A percentile compares a stretch with the other conserved stretches of the same genome.
phyloP scores from a whole-genome alignment of 64 coral and sea anemone species.

The Cladopsammia gracilis region DNA sequence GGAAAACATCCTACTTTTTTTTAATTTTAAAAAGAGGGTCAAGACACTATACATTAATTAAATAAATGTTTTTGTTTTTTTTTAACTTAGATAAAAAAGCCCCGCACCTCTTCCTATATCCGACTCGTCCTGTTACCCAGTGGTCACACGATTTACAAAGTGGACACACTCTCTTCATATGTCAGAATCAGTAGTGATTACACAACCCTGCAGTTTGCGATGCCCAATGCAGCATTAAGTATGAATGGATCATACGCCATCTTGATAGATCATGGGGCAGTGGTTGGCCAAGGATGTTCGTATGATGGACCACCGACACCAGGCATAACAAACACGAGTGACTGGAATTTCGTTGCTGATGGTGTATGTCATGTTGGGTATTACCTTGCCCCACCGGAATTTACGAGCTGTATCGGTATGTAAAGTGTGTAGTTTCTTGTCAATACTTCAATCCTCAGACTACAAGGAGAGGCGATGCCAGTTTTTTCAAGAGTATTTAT shows the following conservation, averaged over 20 bases:
- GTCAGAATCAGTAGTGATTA: not conserved
- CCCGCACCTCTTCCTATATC: not conserved
- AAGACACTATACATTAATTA: too few relatives aligned
- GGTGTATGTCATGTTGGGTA: not conserved
- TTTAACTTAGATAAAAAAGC: conserved; percentile 32
- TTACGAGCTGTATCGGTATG: not conserved
- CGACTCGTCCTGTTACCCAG: not conserved
- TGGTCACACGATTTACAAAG: conserved; percentile 30
- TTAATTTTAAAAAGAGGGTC: too few relatives aligned
- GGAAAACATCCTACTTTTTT: too few relatives aligned
- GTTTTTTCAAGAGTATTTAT: too few relatives aligned
- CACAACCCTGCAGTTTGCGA: not conserved
- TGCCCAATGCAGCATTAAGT: not conserved
- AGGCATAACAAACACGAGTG: not conserved
- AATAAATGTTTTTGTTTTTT: too few relatives aligned
- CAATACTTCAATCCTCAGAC: too few relatives aligned
- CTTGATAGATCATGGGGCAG: conserved; percentile 13
- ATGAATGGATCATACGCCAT: conserved; percentile 36
- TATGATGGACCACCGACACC: conserved; percentile 14
- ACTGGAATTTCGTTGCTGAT: not conserved
- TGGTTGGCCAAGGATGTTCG: conserved; percentile 25
- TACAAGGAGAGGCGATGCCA: too few relatives aligned
- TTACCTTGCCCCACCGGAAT: not conserved
- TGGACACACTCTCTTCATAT: not conserved
- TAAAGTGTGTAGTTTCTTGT: not conserved